These are phyloP conservation scores for Epinotia nisella DNA, from an alignment of 2,888 invertebrate genomes.

Conservation along the genomic window DNA sequence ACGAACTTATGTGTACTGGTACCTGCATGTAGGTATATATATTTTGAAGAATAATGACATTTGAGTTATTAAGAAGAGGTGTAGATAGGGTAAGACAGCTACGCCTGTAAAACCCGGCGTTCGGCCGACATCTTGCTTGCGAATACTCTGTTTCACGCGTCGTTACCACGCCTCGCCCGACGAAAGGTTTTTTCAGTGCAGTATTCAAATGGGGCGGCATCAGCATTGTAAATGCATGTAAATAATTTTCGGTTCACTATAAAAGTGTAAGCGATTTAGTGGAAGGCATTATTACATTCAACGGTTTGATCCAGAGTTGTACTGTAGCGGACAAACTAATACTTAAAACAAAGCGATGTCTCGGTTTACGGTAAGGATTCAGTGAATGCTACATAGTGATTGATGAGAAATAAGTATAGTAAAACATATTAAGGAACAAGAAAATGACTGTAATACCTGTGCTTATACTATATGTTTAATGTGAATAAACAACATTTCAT, in stretches of 20 bases:
- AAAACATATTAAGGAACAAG: no score
- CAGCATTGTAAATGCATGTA: conserved; percentile 80
- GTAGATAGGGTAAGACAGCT: conserved; percentile 11
- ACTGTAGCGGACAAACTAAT: conserved; percentile 56
- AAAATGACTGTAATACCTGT: no score
- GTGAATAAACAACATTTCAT: no score
- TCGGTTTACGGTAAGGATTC: conserved; percentile 75
- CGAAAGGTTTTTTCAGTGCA: conserved; percentile 58
- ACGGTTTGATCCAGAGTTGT: conserved; percentile 64
- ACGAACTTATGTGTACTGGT: neutral
- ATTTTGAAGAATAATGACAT: conserved; percentile 13
- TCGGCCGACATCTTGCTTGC: conserved; percentile 51
- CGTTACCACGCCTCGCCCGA: conserved; percentile 43
- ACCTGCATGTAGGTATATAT: neutral
- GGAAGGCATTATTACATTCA: conserved; percentile 66
- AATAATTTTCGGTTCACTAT: conserved; percentile 79
- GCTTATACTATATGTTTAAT: no score
- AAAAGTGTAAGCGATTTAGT: conserved; percentile 73
- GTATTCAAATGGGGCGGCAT: conserved; percentile 78
- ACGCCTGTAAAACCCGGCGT: conserved; percentile 10
- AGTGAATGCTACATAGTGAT: neutral
- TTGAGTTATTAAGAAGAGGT: conserved; percentile 5
- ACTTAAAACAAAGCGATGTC: conserved; percentile 68
- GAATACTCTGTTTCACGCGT: conserved; percentile 44
- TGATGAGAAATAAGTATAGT: neutral